Base-by-base conservation (phyloP, 1,140 invertebrate genomes). In the Drosophila pectinifera region DNA sequence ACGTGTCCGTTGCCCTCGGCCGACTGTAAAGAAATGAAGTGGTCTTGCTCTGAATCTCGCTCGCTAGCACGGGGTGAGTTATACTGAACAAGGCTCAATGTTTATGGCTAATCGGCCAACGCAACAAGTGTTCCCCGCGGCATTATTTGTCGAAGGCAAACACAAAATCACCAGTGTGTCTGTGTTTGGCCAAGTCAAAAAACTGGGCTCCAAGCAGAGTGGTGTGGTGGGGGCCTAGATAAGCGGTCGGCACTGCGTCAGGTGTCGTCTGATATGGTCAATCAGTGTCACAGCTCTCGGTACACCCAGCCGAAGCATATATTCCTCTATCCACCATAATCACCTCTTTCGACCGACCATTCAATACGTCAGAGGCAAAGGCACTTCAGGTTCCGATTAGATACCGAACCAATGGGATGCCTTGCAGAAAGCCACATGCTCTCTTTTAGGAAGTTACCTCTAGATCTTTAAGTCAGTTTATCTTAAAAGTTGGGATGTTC, bases 211-310 rank as follows among this genome's bases (percentile, higher is more conserved):
- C 5, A 39, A 31, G 20, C 28, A 26, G 20, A 26, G 36, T 11
- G 45, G 58, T 34, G 20, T 3, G 53, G 53, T 55, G 49, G 57
- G 70, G 20, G 67, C 74, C 41, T 31, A 88, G 83, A 86, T 86
- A 86, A 89, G 82, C 36, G 18, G 28, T n/a, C 31, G 18, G 49
- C 34, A 70, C 63, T 88, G 83, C 84, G 83, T 56, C 83, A 86
- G 80, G 63, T 83, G 72, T 39, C 83, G 81, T 41, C 64, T 73
- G 75, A 88, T 77, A 88, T 86, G 83, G 70, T 83, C 75, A 73
- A 53, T 39, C 51, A 75, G 67, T 39, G 51, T 67, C 41, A 54
- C 39, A 58, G 54, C 46, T 38, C 63, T 48, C 43, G 6, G 42
- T 16, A 49, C 26, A 46, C 16, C 22, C 20, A 65, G 45, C 22